phyloP scores from a whole-genome alignment of 1,140 invertebrate species.

The Euglossa dilemma region DNA sequence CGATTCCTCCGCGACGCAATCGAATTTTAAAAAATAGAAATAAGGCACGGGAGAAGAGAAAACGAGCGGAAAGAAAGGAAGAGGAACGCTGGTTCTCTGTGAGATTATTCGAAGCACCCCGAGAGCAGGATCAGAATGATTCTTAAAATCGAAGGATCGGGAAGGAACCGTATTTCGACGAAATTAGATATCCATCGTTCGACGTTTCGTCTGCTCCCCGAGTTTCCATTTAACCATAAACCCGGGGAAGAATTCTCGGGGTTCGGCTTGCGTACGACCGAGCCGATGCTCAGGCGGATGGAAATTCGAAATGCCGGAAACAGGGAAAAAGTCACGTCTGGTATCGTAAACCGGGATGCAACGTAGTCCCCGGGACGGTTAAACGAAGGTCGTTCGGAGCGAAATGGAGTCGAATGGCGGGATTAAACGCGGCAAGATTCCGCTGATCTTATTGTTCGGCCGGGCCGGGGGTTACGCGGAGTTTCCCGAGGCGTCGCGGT shows the following conservation, averaged over 20 bases:
- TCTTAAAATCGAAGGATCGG: neutral
- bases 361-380: neutral
- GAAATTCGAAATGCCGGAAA: constrained; percentile 6
- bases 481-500: too few species aligned
- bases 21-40: too few species aligned
- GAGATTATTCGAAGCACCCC: neutral
- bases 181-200: neutral
- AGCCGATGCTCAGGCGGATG: neutral
- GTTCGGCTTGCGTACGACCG: neutral
- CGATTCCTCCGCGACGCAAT: too few species aligned
- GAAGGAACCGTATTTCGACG: neutral
- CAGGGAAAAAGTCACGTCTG: constrained; percentile 1
- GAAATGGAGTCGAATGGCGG: constrained; percentile 2
- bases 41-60: neutral
- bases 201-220: neutral
- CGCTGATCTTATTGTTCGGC: neutral
- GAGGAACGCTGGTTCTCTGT: neutral
- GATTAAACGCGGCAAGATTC: constrained; percentile 11
- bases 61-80: neutral
- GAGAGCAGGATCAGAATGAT: neutral
- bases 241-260: neutral
- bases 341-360: constrained; percentile 17
- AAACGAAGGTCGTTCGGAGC: constrained; percentile 10
- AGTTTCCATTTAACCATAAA: neutral
- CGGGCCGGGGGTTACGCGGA: neutral